Conservation (phyloP, 2,797 vertebrate genomes). For the Sebastolobus altivelis region DNA sequence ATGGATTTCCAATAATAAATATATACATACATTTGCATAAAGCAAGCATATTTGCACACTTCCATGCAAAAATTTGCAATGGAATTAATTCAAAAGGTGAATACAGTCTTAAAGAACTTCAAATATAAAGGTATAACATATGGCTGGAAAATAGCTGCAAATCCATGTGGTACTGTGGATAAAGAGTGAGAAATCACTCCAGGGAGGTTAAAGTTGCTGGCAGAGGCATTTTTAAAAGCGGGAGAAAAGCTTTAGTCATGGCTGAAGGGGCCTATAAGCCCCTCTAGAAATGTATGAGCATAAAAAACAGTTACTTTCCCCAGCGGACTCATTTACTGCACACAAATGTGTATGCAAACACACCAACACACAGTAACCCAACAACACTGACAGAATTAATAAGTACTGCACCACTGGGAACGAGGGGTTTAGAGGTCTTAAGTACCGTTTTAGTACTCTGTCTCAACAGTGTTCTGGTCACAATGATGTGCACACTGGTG, state of each 20-base stretch:
- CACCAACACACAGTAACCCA: constrained; percentile 36
- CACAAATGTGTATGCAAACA: constrained; percentile 54
- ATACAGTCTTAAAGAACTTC: constrained; percentile 29
- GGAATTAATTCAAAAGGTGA: constrained; percentile 21
- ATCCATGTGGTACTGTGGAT: constrained; percentile 49
- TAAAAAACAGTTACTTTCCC: constrained; percentile 53
- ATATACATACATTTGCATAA: too few relatives aligned
- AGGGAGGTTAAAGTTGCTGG: constrained; percentile 61
- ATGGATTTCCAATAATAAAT: too few relatives aligned
- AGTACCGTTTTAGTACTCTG: constrained; percentile 45
- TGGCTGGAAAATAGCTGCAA: constrained; percentile 52
- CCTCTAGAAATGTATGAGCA: constrained; percentile 50
- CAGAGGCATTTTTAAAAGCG: constrained; percentile 58
- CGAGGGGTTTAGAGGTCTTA: constrained; percentile 50
- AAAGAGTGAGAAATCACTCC: constrained; percentile 52
- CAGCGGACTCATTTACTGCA: constrained; percentile 47
- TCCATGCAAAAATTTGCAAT: background rate
- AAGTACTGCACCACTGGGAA: constrained; percentile 41
- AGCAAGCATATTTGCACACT: accelerated
- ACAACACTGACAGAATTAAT: constrained; percentile 51
- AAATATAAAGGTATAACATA: constrained; percentile 42
- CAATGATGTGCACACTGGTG: constrained; percentile 8
- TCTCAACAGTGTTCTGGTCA: constrained; percentile 39
- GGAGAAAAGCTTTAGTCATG: constrained; percentile 66
- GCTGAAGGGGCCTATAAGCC: constrained; percentile 61